phyloP scores from a whole-genome alignment of 2,797 vertebrate genomes.

The Sebastes cheni region DNA sequence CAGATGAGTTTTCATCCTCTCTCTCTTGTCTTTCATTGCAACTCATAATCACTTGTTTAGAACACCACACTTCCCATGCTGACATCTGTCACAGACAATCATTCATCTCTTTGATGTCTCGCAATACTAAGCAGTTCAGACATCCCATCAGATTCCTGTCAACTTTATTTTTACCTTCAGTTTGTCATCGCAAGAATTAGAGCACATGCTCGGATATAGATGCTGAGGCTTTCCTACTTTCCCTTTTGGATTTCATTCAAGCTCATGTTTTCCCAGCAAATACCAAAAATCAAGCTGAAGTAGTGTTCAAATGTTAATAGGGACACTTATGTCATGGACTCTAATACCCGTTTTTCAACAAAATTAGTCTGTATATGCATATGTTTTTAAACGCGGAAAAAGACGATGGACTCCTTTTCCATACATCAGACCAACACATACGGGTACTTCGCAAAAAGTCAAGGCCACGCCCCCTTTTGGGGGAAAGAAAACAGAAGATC shows the following conservation, averaged over 20 bases:
- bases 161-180: conserved; percentile 54
- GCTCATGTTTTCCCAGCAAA: conserved; percentile 30
- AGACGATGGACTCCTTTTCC: neutral
- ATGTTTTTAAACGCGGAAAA: neutral
- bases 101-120: conserved; percentile 39
- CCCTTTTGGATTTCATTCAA: conserved; percentile 18
- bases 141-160: conserved; percentile 64
- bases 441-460: no score
- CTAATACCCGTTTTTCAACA: neutral
- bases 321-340: neutral
- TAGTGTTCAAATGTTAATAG: neutral
- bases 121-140: conserved; percentile 41
- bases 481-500: no score
- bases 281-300: neutral
- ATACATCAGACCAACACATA: accelerated
- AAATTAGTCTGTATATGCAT: neutral
- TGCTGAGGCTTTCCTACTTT: neutral
- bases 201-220: conserved; percentile 13
- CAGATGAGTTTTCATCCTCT: conserved; percentile 10
- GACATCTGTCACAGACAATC: conserved; percentile 60
- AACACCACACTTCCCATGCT: conserved; percentile 42
- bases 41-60: conserved; percentile 46
- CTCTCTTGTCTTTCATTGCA: conserved; percentile 27
- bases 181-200: conserved; percentile 50
- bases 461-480: no score